Conservation (phyloP, 2,888 invertebrate species). For the Teleogryllus oceanicus region DNA sequence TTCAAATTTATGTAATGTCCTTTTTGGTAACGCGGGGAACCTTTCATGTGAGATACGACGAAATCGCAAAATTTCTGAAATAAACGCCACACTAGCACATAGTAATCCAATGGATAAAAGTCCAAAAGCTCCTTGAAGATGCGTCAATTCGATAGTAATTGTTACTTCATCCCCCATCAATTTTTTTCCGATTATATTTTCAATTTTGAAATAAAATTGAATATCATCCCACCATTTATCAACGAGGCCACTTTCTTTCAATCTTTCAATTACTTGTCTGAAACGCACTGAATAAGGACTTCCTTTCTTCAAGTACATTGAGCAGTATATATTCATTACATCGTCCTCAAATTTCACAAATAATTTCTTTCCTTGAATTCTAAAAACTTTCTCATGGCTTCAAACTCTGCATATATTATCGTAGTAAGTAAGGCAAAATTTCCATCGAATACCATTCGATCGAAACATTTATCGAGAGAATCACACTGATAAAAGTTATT, state of each 20-base stretch:
- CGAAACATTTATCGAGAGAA: background rate
- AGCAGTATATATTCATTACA: background rate
- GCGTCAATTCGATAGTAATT: background rate
- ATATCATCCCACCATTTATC: conserved; percentile 25
- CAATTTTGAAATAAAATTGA: background rate
- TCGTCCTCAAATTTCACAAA: background rate
- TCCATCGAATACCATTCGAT: background rate
- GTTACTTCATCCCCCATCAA: background rate
- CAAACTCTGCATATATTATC: background rate
- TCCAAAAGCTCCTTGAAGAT: background rate
- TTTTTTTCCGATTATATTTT: background rate
- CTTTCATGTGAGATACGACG: background rate
- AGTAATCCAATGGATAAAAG: background rate
- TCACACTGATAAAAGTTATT: background rate
- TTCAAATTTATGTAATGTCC: no score
- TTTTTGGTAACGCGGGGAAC: no score
- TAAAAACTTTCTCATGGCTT: background rate
- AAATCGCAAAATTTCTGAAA: background rate
- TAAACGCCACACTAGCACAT: background rate
- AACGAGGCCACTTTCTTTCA: conserved; percentile 12
- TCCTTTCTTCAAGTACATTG: conserved; percentile 26
- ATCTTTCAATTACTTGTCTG: background rate
- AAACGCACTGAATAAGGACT: background rate
- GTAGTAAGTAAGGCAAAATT: conserved; percentile 20
- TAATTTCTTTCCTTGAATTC: background rate